These are phyloP conservation scores for Amphiprion ocellaris DNA, from an alignment of 2,113 vertebrate species.

Conservation along the genomic window DNA sequence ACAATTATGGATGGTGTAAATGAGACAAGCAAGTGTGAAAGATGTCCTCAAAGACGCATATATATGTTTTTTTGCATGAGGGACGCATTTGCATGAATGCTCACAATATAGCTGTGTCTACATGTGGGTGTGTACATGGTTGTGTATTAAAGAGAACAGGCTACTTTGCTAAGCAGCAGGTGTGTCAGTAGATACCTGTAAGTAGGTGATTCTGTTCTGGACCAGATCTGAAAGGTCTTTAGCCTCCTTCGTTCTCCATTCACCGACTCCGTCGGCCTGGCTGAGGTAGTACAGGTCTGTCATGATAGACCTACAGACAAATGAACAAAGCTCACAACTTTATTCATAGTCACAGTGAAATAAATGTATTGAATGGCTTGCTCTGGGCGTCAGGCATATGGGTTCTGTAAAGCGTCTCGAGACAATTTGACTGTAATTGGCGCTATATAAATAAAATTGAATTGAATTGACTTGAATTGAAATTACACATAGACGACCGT, in stretches of 20 bases:
- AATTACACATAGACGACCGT: too few species aligned
- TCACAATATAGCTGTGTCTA: not conserved
- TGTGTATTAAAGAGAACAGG: slow-evolving; percentile 5
- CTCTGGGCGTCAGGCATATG: too few species aligned
- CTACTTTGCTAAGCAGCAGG: slow-evolving; percentile 50
- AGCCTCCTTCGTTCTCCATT: slow-evolving; percentile 96
- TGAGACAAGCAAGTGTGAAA: slow-evolving; percentile 60
- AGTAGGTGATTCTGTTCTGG: slow-evolving; percentile 96
- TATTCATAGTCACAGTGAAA: not conserved
- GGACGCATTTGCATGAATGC: slow-evolving; percentile 11
- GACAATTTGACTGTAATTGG: too few species aligned
- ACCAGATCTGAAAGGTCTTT: slow-evolving; percentile 96
- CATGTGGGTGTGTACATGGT: not conserved
- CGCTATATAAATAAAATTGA: too few species aligned
- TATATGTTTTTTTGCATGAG: slow-evolving; percentile 18
- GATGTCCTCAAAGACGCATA: slow-evolving; percentile 36
- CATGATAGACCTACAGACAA: slow-evolving; percentile 92
- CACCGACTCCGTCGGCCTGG: slow-evolving; percentile 96
- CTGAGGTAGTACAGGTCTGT: slow-evolving; percentile 99
- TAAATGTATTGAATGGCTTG: not conserved
- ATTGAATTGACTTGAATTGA: too few species aligned
- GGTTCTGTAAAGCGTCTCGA: too few species aligned
- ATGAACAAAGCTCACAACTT: not conserved
- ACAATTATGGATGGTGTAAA: slow-evolving; percentile 70
- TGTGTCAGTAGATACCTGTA: slow-evolving; percentile 88